A percentile compares a stretch with the other conserved stretches of the same genome.
Evolutionary conservation across 1,140 invertebrate species (phyloP).

Genomic region (Penaeus indicus): DNA sequence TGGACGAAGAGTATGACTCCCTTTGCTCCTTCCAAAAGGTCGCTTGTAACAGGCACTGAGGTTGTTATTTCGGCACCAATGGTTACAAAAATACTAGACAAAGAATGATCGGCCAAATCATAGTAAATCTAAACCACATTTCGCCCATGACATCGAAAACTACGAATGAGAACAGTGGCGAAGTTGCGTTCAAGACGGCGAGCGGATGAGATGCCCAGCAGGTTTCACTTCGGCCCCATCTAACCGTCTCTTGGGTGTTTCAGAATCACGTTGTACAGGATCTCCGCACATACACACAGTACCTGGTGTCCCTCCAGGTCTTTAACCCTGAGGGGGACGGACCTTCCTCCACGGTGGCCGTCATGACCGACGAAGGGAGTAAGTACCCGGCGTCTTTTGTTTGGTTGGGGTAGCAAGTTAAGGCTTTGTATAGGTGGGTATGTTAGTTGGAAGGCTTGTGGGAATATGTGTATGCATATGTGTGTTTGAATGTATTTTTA

Average conservation of each 20-base stretch:
- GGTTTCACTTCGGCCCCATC: not conserved
- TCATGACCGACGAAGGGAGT: slow-evolving; percentile 87
- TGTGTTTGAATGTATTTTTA: too few relatives aligned
- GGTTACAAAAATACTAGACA: not conserved
- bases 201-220: slow-evolving; percentile 4
- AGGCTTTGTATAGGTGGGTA: too few relatives aligned
- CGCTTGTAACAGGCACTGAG: not conserved
- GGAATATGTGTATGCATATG: too few relatives aligned
- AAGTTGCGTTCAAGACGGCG: not conserved
- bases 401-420: not conserved
- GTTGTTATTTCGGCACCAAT: not conserved
- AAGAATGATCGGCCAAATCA: not conserved
- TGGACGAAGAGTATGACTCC: slow-evolving; percentile 56
- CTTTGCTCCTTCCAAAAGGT: slow-evolving; percentile 48
- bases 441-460: too few relatives aligned
- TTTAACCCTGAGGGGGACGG: slow-evolving; percentile 83
- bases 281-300: slow-evolving; percentile 82
- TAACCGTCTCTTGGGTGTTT: slow-evolving; percentile 67
- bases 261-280: slow-evolving; percentile 81
- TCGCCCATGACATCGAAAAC: too few relatives aligned
- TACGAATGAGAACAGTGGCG: not conserved
- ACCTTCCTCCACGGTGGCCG: slow-evolving; percentile 79
- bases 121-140: too few relatives aligned
- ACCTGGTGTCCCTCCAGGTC: slow-evolving; percentile 81
- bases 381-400: slow-evolving; percentile 69